Percentiles rank a stretch among this genome's conserved stretches.
These are phyloP conservation scores for Platycercus adscitus DNA, from an alignment of 2,113 vertebrate genomes.

Conservation along the genomic window DNA sequence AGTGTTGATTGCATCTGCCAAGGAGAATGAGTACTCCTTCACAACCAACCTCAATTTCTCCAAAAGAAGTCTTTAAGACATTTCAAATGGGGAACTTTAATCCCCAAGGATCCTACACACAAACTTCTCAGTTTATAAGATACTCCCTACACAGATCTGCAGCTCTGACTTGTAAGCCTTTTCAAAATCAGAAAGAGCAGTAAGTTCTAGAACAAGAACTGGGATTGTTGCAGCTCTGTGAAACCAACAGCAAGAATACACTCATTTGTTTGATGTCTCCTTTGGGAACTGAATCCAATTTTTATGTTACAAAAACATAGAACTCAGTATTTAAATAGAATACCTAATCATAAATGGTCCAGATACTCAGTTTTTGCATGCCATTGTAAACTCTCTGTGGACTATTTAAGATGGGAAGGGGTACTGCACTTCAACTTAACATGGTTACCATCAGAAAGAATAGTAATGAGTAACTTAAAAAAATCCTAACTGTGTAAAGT, in stretches of 20 bases:
- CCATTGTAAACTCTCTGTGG: neutral
- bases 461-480: neutral
- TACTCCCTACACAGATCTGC: neutral
- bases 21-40: neutral
- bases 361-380: neutral
- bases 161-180: neutral
- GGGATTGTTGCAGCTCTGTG: neutral
- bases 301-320: neutral
- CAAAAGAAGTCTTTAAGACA: neutral
- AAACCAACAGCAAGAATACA: neutral
- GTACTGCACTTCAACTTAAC: neutral
- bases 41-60: neutral
- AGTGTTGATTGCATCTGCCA: neutral
- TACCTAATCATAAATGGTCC: neutral
- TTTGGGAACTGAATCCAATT: neutral
- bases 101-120: neutral
- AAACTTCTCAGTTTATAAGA: neutral
- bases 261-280: neutral
- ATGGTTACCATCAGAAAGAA: neutral
- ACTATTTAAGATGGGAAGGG: neutral
- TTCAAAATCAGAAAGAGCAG: neutral
- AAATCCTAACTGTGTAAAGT: neutral
- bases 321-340: neutral
- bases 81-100: neutral
- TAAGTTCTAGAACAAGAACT: neutral